Evolutionary conservation across 1,140 invertebrate species (phyloP).

Genomic region (Drosophila aff.): DNA sequence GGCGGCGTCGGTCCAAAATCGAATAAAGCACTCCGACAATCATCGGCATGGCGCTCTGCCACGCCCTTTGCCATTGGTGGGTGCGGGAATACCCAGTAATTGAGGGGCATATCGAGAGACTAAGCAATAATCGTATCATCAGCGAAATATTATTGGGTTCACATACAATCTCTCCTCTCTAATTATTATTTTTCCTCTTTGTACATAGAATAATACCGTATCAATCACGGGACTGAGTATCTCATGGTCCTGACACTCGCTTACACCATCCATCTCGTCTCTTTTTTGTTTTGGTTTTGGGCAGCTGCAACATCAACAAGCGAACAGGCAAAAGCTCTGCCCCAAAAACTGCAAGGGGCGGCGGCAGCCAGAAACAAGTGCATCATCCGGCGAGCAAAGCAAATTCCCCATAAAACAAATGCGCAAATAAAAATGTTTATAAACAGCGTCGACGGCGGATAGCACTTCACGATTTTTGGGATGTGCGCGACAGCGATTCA

Average conservation of each 20-base stretch:
- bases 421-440: conserved; percentile 57
- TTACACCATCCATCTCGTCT: background rate
- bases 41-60: conserved; percentile 32
- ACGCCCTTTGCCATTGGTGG: conserved; percentile 50
- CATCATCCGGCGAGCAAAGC: conserved; percentile 50
- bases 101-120: background rate
- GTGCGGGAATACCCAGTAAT: background rate
- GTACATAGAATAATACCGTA: background rate
- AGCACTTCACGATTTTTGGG: conserved; percentile 45
- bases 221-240: background rate
- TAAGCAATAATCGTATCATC: background rate
- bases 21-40: conserved; percentile 63
- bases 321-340: conserved; percentile 28
- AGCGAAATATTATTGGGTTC: background rate
- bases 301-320: conserved; percentile 44
- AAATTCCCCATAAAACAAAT: conserved; percentile 57
- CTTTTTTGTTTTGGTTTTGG: background rate
- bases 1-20: conserved; percentile 32
- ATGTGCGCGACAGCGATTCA: conserved; percentile 45
- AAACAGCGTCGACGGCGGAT: conserved; percentile 40
- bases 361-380: conserved; percentile 32
- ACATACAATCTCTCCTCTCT: background rate
- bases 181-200: no score
- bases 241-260: background rate
- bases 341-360: conserved; percentile 19